Evolutionary conservation across 2,888 invertebrate species (phyloP).

Genomic region (Pomacea canaliculata): DNA sequence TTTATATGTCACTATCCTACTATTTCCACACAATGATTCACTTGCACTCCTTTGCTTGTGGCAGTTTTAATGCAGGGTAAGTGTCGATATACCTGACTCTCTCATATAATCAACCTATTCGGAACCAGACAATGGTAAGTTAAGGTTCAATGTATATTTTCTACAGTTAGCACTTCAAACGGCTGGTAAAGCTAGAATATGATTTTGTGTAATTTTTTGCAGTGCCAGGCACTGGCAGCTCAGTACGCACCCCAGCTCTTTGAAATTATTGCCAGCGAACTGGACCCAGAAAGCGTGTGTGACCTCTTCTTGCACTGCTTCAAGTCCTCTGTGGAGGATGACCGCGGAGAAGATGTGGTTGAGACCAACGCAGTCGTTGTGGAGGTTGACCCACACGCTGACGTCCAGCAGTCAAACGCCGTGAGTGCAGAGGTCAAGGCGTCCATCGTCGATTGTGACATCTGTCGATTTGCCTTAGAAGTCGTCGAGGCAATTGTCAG

Average conservation of each 20-base stretch:
- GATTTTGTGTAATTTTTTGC: not conserved
- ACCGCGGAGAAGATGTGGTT: not conserved
- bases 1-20: no score
- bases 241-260: constrained; percentile 20
- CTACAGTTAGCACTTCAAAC: no score
- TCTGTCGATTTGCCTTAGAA: constrained; percentile 46
- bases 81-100: no score
- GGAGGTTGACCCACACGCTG: not conserved
- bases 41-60: no score
- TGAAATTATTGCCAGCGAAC: constrained; percentile 10
- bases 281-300: constrained; percentile 14
- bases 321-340: not conserved
- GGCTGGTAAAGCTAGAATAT: no score
- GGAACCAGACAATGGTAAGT: no score
- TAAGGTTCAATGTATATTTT: no score
- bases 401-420: not conserved
- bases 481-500: constrained; percentile 38
- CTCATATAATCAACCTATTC: no score
- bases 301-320: constrained; percentile 16
- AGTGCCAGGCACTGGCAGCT: constrained; percentile 15
- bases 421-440: not conserved
- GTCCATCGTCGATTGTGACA: constrained; percentile 31
- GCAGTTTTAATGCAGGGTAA: no score
- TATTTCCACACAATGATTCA: not conserved
- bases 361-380: not conserved